Conservation (phyloP, 2,797 vertebrate genomes). For the Lepus oiostolus region DNA sequence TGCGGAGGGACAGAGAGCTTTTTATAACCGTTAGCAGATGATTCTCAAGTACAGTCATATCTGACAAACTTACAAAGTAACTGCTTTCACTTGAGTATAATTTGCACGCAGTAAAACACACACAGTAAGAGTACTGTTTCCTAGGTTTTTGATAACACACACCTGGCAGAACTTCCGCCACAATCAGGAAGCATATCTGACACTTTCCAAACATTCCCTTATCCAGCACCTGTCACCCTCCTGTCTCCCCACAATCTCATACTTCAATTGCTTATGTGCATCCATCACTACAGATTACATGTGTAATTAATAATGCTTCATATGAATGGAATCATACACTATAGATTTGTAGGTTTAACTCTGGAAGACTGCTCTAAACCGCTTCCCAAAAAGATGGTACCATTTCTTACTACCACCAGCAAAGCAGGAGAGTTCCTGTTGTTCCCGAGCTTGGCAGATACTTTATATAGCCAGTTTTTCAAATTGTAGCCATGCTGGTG, state of each 20-base stretch:
- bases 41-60: slow-evolving; percentile 1
- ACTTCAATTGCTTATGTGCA: neutral
- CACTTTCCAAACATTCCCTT: neutral
- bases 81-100: neutral
- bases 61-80: slow-evolving; percentile 40
- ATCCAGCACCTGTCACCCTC: neutral
- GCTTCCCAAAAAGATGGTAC: neutral
- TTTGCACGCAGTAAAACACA: slow-evolving; percentile 46
- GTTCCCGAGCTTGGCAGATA: neutral
- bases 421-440: neutral
- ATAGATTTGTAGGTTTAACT: neutral
- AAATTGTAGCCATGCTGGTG: neutral
- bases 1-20: neutral
- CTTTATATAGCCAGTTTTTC: neutral
- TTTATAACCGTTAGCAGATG: neutral
- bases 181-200: neutral
- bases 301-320: neutral
- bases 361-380: neutral
- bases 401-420: slow-evolving; percentile 7
- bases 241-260: neutral
- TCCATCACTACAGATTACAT: slow-evolving; percentile 24
- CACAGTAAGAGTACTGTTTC: neutral
- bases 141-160: neutral
- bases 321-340: neutral
- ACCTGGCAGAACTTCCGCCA: neutral